Evolutionary conservation across 2,797 vertebrate genomes (phyloP).

Genomic region (Rhinogobio ventralis): DNA sequence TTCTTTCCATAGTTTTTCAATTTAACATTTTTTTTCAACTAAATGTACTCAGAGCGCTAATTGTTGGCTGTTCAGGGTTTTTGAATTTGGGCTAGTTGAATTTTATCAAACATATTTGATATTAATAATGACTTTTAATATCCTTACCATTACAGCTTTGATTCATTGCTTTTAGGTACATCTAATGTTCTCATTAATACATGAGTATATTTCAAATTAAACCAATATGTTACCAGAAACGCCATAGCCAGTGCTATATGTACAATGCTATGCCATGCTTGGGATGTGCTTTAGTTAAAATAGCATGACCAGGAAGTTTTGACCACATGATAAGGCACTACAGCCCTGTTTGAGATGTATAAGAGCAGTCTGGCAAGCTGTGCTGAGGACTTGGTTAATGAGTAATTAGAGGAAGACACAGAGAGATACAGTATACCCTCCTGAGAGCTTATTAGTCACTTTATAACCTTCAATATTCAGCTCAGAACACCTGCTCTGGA

Average conservation of each 20-base stretch:
- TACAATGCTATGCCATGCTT: neutral
- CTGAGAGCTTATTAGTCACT: slow-evolving; percentile 54
- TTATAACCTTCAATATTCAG: slow-evolving; percentile 45
- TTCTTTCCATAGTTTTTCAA: neutral
- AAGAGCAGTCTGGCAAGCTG: neutral
- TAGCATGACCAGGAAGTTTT: neutral
- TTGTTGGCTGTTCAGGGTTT: neutral
- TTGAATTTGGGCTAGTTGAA: neutral
- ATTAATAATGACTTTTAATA: slow-evolving; percentile 10
- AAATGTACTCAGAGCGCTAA: neutral
- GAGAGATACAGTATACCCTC: slow-evolving; percentile 37
- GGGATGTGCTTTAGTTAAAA: neutral
- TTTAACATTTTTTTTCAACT: neutral
- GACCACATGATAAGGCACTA: neutral
- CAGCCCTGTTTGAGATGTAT: neutral
- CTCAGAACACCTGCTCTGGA: slow-evolving; percentile 54
- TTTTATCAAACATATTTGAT: slow-evolving; percentile 10
- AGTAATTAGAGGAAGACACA: slow-evolving; percentile 47
- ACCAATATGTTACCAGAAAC: neutral
- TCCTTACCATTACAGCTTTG: slow-evolving; percentile 3
- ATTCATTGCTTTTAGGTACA: neutral
- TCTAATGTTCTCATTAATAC: neutral
- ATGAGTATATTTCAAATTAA: neutral
- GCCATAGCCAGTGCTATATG: neutral
- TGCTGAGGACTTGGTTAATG: slow-evolving; percentile 28